A percentile compares a stretch with the other conserved stretches of the same genome.
Conservation (phyloP, 2,888 invertebrate genomes). For the Pyrrhosoma nymphula region DNA sequence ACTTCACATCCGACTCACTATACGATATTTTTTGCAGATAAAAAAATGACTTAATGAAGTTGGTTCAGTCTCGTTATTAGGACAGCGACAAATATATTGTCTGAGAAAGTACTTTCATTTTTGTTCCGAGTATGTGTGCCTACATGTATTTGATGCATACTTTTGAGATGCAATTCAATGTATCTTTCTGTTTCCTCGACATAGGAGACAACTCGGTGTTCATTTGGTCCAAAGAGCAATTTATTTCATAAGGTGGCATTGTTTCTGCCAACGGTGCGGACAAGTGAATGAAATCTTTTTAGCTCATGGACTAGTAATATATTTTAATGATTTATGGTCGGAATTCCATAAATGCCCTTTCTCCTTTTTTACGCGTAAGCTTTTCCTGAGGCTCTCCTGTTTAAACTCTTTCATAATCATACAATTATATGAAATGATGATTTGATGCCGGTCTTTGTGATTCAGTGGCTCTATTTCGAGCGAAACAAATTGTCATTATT, state of each 20-base stretch:
- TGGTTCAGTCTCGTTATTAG: no score
- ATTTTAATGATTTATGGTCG: neutral
- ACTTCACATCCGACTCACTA: no score
- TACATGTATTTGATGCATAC: no score
- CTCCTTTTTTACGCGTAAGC: neutral
- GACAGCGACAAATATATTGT: no score
- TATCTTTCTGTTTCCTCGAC: no score
- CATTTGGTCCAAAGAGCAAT: neutral
- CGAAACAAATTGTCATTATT: slow-evolving; percentile 54
- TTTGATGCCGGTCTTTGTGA: neutral
- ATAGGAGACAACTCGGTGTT: neutral
- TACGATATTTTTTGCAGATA: no score
- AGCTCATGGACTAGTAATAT: neutral
- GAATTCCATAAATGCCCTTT: neutral
- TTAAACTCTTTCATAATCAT: neutral
- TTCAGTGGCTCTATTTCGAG: slow-evolving; percentile 15
- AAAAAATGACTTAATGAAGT: no score
- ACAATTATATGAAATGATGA: neutral
- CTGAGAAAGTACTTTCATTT: no score
- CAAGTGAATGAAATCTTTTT: neutral
- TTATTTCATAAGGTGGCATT: neutral
- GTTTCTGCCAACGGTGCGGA: neutral
- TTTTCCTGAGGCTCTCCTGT: neutral
- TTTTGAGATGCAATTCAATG: no score
- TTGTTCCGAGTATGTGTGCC: no score